Percentiles rank a stretch among this genome's conserved stretches.
Evolutionary conservation across 2,113 vertebrate species (phyloP).

Genomic region (Casuarius casuarius): DNA sequence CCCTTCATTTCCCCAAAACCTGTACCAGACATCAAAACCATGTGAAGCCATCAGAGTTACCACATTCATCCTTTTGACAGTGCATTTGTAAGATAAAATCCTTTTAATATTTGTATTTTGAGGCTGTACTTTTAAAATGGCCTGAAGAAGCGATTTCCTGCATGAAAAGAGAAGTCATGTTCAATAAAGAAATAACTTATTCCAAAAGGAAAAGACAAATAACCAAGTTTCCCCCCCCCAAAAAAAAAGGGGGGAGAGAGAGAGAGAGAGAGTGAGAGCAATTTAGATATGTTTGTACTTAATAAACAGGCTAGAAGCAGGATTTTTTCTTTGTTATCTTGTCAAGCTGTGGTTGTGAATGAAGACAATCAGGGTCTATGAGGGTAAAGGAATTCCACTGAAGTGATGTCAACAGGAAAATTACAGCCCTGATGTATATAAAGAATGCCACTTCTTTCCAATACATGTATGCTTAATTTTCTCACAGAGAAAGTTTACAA

Average conservation of each 20-base stretch:
- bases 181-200: not conserved
- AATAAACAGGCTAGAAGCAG: not conserved
- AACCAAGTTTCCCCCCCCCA: not conserved
- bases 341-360: not conserved
- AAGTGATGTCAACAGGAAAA: not conserved
- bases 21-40: not conserved
- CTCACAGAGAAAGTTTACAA: not conserved
- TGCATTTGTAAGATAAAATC: not conserved
- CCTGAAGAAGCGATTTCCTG: not conserved
- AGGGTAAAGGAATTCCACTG: not conserved
- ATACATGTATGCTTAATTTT: not conserved
- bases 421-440: not conserved
- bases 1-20: not conserved
- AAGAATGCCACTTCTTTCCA: not conserved
- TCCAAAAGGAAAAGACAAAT: not conserved
- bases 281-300: not conserved
- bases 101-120: conserved; percentile 11
- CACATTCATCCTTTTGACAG: conserved; percentile 1
- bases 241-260: not conserved
- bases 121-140: not conserved
- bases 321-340: not conserved
- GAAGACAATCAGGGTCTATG: not conserved
- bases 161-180: not conserved
- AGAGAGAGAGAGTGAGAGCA: not conserved
- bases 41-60: not conserved